phyloP scores from a whole-genome alignment of 2,888 invertebrate species.

The Sabellastarte sp. region DNA sequence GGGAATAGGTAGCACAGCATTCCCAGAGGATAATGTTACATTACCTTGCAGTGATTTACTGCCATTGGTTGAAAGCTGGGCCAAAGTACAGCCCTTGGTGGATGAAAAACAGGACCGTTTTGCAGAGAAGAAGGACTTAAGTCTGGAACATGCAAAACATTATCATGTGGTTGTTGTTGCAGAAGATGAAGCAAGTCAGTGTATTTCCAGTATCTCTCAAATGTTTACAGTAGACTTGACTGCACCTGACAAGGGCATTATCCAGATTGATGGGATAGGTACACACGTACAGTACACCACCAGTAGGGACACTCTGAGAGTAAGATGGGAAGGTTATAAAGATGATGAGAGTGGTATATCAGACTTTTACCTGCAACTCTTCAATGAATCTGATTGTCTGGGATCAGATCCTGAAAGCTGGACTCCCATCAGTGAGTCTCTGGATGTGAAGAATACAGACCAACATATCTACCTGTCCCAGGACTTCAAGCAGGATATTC shows the following conservation, averaged over 20 bases:
- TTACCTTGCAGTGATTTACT: neutral
- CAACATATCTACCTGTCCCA: neutral
- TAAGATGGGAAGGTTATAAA: neutral
- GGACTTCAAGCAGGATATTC: neutral
- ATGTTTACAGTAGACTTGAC: neutral
- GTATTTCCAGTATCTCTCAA: neutral
- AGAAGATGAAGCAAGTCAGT: constrained; percentile 1
- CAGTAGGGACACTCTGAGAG: neutral
- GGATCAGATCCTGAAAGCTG: neutral
- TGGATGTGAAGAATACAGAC: neutral
- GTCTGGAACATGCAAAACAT: neutral
- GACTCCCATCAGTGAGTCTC: neutral
- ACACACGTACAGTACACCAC: neutral
- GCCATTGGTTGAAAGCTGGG: neutral
- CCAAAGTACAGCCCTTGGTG: neutral
- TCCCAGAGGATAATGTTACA: neutral
- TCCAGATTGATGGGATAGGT: neutral
- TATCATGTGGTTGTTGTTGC: neutral
- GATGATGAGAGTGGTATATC: neutral
- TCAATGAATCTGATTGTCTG: neutral
- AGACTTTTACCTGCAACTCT: neutral
- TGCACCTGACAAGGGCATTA: neutral
- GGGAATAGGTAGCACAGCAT: neutral
- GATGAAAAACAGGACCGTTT: neutral
- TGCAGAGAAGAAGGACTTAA: neutral